Evolutionary conservation across 2,888 invertebrate genomes (phyloP), one percentile per base, ranked within the genome.

Genomic region (Acronicta aceris): DNA sequence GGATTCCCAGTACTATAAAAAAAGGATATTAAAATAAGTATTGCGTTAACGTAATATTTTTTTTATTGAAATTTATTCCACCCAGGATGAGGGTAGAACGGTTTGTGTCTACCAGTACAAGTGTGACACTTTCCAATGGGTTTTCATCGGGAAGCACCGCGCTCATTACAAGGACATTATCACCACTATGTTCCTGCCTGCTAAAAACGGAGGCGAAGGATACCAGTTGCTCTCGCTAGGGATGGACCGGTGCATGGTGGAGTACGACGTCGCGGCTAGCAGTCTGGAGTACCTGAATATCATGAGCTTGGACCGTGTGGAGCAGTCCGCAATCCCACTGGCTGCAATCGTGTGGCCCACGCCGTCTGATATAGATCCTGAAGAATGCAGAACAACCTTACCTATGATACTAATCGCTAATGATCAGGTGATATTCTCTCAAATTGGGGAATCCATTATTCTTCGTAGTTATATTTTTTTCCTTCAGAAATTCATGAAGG

Each of bases 241-340:
- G 0, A 86, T 90, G 43, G 97, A 97, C 81, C 89, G 95, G 41
- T 87, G 94, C 38, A 86, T 96, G 82, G 93, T 96, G 12, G 96
- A 96, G 79, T 96, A 96, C 66, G 95, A 96, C 68, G 83, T 96
- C 42, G 89, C 87, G 0, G 79, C 81, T 21, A 95, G 95, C 88
- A 89, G 80, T 5, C 81, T 89, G 0, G 93, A 92, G 62, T 85
- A 82, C 50, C 79, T 95, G 45, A 88, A 89, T 68, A 79, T 95
- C 15, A 58, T 81, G n/a, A 94, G 95, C 43, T 82, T 95, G 58
- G 95, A 96, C 63, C 87, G 96, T 51, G 93, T 97, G 42, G 97
- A 97, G 61, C 96, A 96, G 84, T 91, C 93, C 21, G 96, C 96
- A 0, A 78, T 95, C 5, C 97, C 97, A 0, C 83, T 95, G 21